A percentile compares a stretch with the other conserved stretches of the same genome.
Evolutionary conservation across 1,140 invertebrate species (phyloP).

Genomic region (Cyphomyrmex costatus): DNA sequence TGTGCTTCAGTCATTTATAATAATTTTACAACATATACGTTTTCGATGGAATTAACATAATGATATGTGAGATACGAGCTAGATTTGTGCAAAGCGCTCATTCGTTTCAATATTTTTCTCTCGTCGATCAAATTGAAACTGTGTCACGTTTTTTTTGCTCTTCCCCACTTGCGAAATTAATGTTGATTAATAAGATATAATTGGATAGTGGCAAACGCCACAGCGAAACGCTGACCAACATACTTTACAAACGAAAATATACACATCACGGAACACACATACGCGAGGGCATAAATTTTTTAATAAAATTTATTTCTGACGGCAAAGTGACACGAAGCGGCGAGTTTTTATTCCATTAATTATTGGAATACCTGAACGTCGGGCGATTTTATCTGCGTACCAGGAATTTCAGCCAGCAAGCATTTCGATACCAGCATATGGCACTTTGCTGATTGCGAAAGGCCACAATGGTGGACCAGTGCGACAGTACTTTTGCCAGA

Average conservation of each 20-base stretch:
- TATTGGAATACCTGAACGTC: slow-evolving; percentile 73
- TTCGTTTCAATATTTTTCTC: not conserved
- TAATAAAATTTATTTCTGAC: slow-evolving; percentile 61
- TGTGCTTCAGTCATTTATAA: not conserved
- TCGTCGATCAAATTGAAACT: slow-evolving; percentile 7
- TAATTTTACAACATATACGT: not conserved
- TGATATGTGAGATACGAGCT: not conserved
- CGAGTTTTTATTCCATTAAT: slow-evolving; percentile 76
- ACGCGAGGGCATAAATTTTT: slow-evolving; percentile 43
- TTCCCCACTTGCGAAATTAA: slow-evolving; percentile 36
- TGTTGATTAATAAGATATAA: slow-evolving; percentile 61
- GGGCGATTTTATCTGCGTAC: slow-evolving; percentile 69
- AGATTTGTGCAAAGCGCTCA: not conserved
- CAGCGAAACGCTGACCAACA: slow-evolving; percentile 8
- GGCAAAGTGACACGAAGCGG: slow-evolving; percentile 53
- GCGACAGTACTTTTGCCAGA: slow-evolving; percentile 44
- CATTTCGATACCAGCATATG: slow-evolving; percentile 69
- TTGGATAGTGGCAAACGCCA: slow-evolving; percentile 52
- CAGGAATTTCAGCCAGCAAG: slow-evolving; percentile 70
- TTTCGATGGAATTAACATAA: slow-evolving; percentile 21
- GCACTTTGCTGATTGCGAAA: slow-evolving; percentile 74
- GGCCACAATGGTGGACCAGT: slow-evolving; percentile 50
- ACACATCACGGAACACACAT: not conserved
- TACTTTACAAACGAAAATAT: slow-evolving; percentile 42
- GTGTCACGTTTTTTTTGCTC: not conserved